A percentile compares a stretch with the other conserved stretches of the same genome.
Conservation (phyloP, 2,797 vertebrate species). For the Neosilurus hyrtlii region DNA sequence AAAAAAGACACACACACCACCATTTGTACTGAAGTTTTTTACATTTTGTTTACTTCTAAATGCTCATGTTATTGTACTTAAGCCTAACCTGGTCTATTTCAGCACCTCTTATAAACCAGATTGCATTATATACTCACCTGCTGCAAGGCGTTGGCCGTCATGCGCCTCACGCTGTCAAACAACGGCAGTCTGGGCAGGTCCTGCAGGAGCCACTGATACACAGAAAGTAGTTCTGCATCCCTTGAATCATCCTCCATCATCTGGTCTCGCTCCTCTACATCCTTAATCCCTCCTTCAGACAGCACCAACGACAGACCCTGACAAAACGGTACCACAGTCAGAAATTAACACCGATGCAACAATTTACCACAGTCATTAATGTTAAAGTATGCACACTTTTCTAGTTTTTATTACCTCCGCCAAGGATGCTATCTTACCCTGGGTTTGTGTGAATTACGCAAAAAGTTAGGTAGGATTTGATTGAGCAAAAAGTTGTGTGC, state of each 20-base stretch:
- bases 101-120: background rate
- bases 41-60: background rate
- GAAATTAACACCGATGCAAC: conserved; percentile 6
- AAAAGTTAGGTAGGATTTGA: too few species aligned
- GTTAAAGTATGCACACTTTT: background rate
- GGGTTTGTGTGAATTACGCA: too few species aligned
- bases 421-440: too few species aligned
- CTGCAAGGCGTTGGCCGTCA: conserved; percentile 89
- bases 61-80: background rate
- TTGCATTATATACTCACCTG: conserved; percentile 75
- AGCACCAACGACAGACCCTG: conserved; percentile 94
- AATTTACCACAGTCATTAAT: background rate
- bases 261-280: conserved; percentile 89
- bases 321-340: background rate
- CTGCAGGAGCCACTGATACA: conserved; percentile 92
- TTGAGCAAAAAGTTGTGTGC: too few species aligned
- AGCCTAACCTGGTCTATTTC: background rate
- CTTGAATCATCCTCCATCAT: conserved; percentile 88
- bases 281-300: conserved; percentile 84
- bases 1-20: conserved; percentile 19
- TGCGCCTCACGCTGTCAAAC: conserved; percentile 88
- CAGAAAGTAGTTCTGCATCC: conserved; percentile 81
- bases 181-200: conserved; percentile 90
- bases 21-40: background rate
- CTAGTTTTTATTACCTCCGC: background rate